Base-by-base conservation (phyloP, 2,113 vertebrate genomes). In the Notiomystis cincta region DNA sequence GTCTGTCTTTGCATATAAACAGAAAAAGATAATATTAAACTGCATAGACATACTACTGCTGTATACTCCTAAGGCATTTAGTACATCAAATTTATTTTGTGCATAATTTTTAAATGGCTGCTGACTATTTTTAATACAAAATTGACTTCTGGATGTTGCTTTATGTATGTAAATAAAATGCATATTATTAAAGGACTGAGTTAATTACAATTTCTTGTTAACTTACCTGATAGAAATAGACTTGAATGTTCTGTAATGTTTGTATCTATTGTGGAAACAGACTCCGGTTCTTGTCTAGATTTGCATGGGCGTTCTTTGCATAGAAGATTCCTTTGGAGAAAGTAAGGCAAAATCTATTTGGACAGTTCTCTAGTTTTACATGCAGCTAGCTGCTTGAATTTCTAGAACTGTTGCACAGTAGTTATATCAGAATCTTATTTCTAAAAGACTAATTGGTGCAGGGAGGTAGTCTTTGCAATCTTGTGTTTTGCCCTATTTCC, bases 201-300 rank as follows among this genome's bases (percentile, higher is more conserved):
- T 95, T 87, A 94, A 83, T 87, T 92, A 95, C 58, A 82, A 33
- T 97, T 93, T 92, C 38, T 92, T 95, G 13, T 84, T 91, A 91
- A 69, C 18, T 40, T 87, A 37, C 56, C 51, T 76, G 31, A 69
- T 71, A 64, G 21, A 88, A 57, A 35, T 35, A 40, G 44, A 64
- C 27, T 44, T 66, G 25, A 70, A 18, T 48, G 18, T 66, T 87
- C 15, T 75, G 1, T 75, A 79, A 77, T 37, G 22, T 51, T 47
- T 78, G 7, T 67, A 31, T 53, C 6, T 79, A 0, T 38, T 82
- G 25, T 35, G 48, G 40, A 82, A 78, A 50, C 22, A 76, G 22
- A n/a, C 15, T 56, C 13, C 8, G 38, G 37, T 82, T 83, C 37
- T 70, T 82, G n/a, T 11, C 24, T 72, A 38, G 50, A 22, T 85